A percentile compares a stretch with the other conserved stretches of the same genome.
Evolutionary conservation across 2,113 vertebrate genomes (phyloP).

Genomic region (Brevimyrus niger): DNA sequence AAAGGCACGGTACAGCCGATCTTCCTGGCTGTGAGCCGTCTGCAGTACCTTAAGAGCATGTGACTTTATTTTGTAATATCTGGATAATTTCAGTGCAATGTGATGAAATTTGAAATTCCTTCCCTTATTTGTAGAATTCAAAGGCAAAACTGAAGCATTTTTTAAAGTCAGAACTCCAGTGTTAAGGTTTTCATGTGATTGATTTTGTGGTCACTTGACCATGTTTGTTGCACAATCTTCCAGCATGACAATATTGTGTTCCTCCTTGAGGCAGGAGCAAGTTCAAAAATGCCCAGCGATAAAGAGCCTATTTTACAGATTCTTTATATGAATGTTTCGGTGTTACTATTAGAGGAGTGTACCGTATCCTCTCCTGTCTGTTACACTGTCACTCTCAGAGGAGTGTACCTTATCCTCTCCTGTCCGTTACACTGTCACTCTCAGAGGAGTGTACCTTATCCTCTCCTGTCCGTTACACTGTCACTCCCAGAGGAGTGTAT

Average conservation of each 20-base stretch:
- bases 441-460: too few relatives aligned
- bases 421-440: too few relatives aligned
- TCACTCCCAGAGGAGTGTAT: too few relatives aligned
- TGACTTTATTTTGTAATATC: neutral
- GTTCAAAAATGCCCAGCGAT: neutral
- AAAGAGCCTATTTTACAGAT: neutral
- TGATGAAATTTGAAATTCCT: neutral
- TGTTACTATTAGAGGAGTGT: neutral
- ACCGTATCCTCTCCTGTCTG: too few relatives aligned
- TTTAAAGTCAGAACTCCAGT: neutral
- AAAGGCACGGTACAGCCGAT: neutral
- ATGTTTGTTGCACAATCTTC: neutral
- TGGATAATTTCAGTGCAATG: neutral
- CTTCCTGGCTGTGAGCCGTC: neutral
- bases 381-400: too few relatives aligned
- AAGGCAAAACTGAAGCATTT: neutral
- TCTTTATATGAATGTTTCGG: neutral
- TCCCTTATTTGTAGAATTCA: neutral
- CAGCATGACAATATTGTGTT: neutral
- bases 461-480: too few relatives aligned
- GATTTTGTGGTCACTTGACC: neutral
- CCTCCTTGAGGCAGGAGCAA: neutral
- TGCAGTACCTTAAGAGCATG: neutral
- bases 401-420: too few relatives aligned
- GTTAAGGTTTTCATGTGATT: neutral